Conservation (phyloP, 2,888 invertebrate species). For the Elgonia sp. region DNA sequence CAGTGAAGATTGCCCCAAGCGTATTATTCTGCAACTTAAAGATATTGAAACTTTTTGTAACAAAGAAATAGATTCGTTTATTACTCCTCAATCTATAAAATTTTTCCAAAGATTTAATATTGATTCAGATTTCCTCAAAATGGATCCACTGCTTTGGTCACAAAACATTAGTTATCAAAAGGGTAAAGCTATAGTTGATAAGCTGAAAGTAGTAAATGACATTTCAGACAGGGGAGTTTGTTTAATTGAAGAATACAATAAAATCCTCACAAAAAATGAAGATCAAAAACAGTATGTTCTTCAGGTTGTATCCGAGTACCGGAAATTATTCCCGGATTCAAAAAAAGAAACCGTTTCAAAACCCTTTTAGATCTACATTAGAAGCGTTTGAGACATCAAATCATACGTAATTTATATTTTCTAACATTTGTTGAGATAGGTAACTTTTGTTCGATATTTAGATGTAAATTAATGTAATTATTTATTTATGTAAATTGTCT, state of each 20-base stretch:
- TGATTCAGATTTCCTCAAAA: constrained; percentile 39
- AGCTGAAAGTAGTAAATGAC: constrained; percentile 62
- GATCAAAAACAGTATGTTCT: constrained; percentile 36
- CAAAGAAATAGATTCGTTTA: constrained; percentile 57
- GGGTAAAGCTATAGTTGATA: constrained; percentile 15
- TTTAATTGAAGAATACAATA: constrained; percentile 49
- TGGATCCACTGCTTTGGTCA: constrained; percentile 40
- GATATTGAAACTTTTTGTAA: constrained; percentile 1
- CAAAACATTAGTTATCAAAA: constrained; percentile 26
- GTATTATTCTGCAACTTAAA: background rate
- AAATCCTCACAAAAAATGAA: constrained; percentile 16
- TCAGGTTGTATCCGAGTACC: constrained; percentile 4
- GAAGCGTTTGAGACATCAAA: too few relatives aligned
- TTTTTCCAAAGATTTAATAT: constrained; percentile 58
- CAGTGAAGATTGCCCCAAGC: too few relatives aligned
- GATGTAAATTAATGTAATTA: too few relatives aligned
- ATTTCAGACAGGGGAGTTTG: constrained; percentile 54
- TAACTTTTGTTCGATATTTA: too few relatives aligned
- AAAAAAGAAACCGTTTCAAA: too few relatives aligned
- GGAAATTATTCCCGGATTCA: too few relatives aligned
- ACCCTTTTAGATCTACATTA: too few relatives aligned
- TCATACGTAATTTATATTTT: too few relatives aligned
- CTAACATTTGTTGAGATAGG: too few relatives aligned
- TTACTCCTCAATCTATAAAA: constrained; percentile 13
- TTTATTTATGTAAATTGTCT: too few relatives aligned